Conservation (phyloP, 2,113 vertebrate species). For the Rafetus swinhoei region DNA sequence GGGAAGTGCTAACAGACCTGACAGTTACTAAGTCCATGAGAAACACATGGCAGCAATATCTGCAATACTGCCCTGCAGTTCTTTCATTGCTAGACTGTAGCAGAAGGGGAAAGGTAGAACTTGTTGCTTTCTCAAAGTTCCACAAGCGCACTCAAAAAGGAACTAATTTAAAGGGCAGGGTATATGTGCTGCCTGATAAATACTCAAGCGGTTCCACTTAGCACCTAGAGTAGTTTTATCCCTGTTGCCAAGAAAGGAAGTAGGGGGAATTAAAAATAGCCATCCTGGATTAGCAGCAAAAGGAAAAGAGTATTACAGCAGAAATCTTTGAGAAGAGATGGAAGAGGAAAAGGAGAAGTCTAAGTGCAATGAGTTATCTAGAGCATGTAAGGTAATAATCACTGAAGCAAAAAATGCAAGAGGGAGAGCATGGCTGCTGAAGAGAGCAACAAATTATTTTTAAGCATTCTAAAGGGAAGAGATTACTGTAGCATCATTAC, state of each 20-base stretch:
- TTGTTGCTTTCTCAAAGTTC: rapidly evolving
- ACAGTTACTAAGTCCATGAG: not conserved
- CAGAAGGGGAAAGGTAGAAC: not conserved
- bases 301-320: not conserved
- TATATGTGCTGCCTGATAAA: not conserved
- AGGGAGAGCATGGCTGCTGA: not conserved
- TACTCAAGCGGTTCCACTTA: not conserved
- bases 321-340: slow-evolving; percentile 3
- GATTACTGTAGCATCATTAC: rapidly evolving
- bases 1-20: too few species aligned
- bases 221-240: slow-evolving; percentile 29
- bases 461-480: not conserved
- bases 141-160: not conserved
- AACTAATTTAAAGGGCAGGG: not conserved
- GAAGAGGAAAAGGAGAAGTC: slow-evolving; percentile 48
- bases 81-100: not conserved
- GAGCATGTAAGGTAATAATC: slow-evolving; percentile 73
- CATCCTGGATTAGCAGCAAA: not conserved
- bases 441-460: not conserved
- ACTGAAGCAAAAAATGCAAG: slow-evolving; percentile 46
- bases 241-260: not conserved
- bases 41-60: not conserved
- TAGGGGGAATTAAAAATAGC: slow-evolving; percentile 43
- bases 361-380: slow-evolving; percentile 58
- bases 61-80: not conserved